phyloP scores from a whole-genome alignment of 2,113 vertebrate species.

The Pagrus major region DNA sequence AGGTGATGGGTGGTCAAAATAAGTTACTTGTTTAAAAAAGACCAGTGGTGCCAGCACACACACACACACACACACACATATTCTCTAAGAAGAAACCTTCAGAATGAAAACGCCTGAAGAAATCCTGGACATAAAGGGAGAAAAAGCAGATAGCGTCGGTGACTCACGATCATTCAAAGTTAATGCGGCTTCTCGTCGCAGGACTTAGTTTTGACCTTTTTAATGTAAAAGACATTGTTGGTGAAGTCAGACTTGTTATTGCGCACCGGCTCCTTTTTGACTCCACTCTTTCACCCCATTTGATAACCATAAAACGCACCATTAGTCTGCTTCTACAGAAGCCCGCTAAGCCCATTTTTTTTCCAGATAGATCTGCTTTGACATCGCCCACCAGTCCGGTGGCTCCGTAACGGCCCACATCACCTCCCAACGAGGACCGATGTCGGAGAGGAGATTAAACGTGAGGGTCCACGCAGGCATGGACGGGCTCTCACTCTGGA shows the following conservation, averaged over 20 bases:
- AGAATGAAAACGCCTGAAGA: constrained; percentile 5
- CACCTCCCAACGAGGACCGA: constrained; percentile 21
- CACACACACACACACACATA: too few species aligned
- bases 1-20: constrained; percentile 36
- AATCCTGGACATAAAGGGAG: not conserved
- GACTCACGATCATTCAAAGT: constrained; percentile 20
- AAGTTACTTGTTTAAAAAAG: constrained; percentile 26
- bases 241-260: constrained; percentile 19
- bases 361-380: constrained; percentile 21
- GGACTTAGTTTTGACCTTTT: constrained; percentile 2
- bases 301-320: constrained; percentile 35
- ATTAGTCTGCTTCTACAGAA: constrained; percentile 39
- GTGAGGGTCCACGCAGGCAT: constrained; percentile 11
- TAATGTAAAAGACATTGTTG: constrained; percentile 4
- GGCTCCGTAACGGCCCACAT: constrained; percentile 15
- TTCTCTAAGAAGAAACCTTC: not conserved
- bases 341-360: constrained; percentile 9
- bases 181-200: not conserved
- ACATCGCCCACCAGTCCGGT: constrained; percentile 12
- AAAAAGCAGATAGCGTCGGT: not conserved
- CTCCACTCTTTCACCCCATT: constrained; percentile 10
- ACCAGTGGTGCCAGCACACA: not conserved
- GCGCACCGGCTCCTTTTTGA: constrained; percentile 7
- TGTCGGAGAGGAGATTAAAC: constrained; percentile 41
- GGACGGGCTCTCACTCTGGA: constrained; percentile 13